Base-by-base conservation (phyloP, 2,113 vertebrate genomes). In the Entomyzon cyanotis region DNA sequence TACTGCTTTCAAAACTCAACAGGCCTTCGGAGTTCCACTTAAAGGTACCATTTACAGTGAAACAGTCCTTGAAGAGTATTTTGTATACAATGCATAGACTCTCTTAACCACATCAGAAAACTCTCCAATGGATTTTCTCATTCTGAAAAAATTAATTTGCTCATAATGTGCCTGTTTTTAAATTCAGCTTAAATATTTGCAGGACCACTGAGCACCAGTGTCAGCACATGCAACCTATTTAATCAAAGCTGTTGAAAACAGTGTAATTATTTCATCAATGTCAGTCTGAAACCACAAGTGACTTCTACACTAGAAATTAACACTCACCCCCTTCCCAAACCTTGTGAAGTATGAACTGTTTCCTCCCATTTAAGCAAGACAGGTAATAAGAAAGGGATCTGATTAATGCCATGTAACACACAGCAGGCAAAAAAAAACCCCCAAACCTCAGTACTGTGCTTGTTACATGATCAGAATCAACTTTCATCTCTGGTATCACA, bases 351-450 rank as follows among this genome's bases (percentile, higher is more conserved):
- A 53, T 21, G 18, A 82, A 79, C 2, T 2, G 5, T 67, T 73
- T 67, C 6, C 12, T 30, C 6, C 10, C 27, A 33, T 37, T 69
- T 89, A 73, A 64, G 19, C 35, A 35, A 80, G 31, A 60, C 28
- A 55, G 27, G 9, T 39, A 76, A 18, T 47, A 22, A 90, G 75
- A 75, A 83, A 56, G 15, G 33, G 22, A 53, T 41, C 18, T 59
- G 33, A 67, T 50, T 19, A 82, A 88, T 46, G 75, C 28, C 37
- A 41, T 19, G 7, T 70, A 87, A 89, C 15, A 37, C 11, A n/a
- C 2, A 69, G 17, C 17, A n/a, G 21, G 22, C 2, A 42, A 25
- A 30, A 23, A 42, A 10, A 8, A 27, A 9, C 1, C 5, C 8
- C 12, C 27, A 22, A 15, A 12, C 4, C 8, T 70, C 37, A 73